Percentiles rank a stretch among this genome's conserved stretches.
Evolutionary conservation across 2,797 vertebrate genomes (phyloP).

Genomic region (Muraenolepis orangiensis): DNA sequence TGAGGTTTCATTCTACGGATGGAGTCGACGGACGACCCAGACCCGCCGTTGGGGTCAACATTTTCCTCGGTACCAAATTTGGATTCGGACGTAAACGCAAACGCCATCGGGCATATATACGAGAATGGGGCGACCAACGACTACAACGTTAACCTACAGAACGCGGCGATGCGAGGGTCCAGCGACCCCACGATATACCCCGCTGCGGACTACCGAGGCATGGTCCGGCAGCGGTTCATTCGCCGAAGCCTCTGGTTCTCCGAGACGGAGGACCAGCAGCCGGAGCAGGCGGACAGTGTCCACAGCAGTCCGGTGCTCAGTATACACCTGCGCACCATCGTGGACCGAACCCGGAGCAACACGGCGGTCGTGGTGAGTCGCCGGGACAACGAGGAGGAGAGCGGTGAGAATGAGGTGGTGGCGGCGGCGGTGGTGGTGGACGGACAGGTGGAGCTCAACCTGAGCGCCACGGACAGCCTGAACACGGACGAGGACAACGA

Average conservation of each 20-base stretch:
- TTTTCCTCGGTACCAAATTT: slow-evolving; percentile 68
- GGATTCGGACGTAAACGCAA: slow-evolving; percentile 66
- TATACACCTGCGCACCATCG: slow-evolving; percentile 78
- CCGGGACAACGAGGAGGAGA: slow-evolving; percentile 43
- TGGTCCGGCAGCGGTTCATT: slow-evolving; percentile 86
- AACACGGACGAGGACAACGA: slow-evolving; percentile 45
- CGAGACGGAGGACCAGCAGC: slow-evolving; percentile 83
- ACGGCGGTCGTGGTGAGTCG: slow-evolving; percentile 37
- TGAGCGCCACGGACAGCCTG: slow-evolving; percentile 54
- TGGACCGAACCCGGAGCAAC: slow-evolving; percentile 63
- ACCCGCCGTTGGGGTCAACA: slow-evolving; percentile 67
- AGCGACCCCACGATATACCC: slow-evolving; percentile 74
- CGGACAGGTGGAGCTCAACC: slow-evolving; percentile 58
- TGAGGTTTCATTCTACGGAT: slow-evolving; percentile 58
- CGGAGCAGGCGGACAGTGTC: slow-evolving; percentile 76
- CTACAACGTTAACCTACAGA: slow-evolving; percentile 68
- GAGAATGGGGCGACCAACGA: slow-evolving; percentile 65
- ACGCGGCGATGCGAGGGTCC: slow-evolving; percentile 66
- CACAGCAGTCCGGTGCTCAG: slow-evolving; percentile 73
- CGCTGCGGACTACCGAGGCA: slow-evolving; percentile 70
- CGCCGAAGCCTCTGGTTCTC: slow-evolving; percentile 88
- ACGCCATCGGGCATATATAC: slow-evolving; percentile 55
- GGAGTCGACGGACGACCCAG: slow-evolving; percentile 77
- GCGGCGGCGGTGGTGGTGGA: slow-evolving; percentile 27
- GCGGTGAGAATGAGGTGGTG: not conserved